Evolutionary conservation across 2,888 invertebrate genomes (phyloP).

Genomic region (Lacanobia wlatinum): DNA sequence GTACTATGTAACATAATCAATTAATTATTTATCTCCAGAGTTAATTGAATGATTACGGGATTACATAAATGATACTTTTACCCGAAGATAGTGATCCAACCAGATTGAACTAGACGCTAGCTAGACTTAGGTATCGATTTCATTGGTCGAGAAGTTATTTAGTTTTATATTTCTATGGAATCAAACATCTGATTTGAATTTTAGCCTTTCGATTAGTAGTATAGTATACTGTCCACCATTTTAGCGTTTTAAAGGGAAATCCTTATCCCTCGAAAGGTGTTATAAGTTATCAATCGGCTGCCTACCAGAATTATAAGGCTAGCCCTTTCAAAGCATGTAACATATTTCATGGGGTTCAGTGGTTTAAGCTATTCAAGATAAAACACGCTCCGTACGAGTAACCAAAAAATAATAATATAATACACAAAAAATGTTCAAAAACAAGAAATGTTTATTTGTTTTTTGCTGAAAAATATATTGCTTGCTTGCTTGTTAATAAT

Average conservation of each 20-base stretch:
- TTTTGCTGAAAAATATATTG: too few species aligned
- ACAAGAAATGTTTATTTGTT: too few species aligned
- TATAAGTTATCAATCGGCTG: background rate
- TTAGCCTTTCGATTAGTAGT: background rate
- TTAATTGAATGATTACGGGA: conserved; percentile 57
- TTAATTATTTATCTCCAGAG: conserved; percentile 50
- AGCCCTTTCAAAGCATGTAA: too few species aligned
- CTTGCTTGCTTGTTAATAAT: too few species aligned
- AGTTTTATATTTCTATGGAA: background rate
- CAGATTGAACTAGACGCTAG: conserved; percentile 47
- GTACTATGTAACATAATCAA: conserved; percentile 42
- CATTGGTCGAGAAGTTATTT: conserved; percentile 12
- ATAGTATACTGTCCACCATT: background rate
- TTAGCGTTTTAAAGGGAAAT: background rate
- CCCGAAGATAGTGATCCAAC: conserved; percentile 38
- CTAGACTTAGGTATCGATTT: conserved; percentile 7
- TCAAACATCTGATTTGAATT: background rate
- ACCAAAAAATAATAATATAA: too few species aligned
- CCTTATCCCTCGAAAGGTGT: background rate
- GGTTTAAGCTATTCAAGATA: too few species aligned
- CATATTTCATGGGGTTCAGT: too few species aligned
- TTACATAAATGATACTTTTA: conserved; percentile 50
- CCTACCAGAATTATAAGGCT: background rate
- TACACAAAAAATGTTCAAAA: too few species aligned
- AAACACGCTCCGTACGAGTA: too few species aligned